These are phyloP conservation scores for Pyrgus malvae DNA, from an alignment of 2,888 invertebrate species.

Conservation along the genomic window DNA sequence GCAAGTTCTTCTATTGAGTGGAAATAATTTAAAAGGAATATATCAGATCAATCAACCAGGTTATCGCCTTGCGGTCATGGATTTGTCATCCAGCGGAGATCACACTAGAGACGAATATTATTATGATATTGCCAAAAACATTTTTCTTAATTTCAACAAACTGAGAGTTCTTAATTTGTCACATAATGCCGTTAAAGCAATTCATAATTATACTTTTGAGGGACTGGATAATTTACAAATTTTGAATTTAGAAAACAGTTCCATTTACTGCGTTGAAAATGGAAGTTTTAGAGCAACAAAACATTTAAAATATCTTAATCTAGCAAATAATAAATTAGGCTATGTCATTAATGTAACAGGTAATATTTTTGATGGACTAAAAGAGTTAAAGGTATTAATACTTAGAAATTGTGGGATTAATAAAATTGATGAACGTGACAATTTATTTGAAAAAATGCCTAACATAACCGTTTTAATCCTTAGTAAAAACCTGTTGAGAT, in stretches of 20 bases:
- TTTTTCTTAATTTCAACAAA: constrained; percentile 66
- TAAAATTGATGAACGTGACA: constrained; percentile 54
- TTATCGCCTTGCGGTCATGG: constrained; percentile 60
- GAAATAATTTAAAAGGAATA: constrained; percentile 72
- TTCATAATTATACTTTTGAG: constrained; percentile 69
- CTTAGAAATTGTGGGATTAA: constrained; percentile 73
- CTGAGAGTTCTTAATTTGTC: constrained; percentile 71
- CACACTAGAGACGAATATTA: constrained; percentile 57
- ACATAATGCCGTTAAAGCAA: constrained; percentile 70
- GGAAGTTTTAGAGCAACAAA: constrained; percentile 63
- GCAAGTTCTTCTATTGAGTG: constrained; percentile 66
- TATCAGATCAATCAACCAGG: constrained; percentile 66
- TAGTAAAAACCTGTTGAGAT: constrained; percentile 65
- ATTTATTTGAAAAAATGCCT: constrained; percentile 69
- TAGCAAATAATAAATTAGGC: constrained; percentile 74
- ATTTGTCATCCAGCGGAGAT: constrained; percentile 72
- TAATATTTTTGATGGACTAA: constrained; percentile 66
- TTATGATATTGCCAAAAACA: constrained; percentile 67
- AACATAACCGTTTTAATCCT: constrained; percentile 70
- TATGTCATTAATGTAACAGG: constrained; percentile 56
- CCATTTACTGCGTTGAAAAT: constrained; percentile 65
- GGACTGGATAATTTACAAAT: constrained; percentile 67
- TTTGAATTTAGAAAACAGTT: constrained; percentile 72
- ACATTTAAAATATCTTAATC: constrained; percentile 65
- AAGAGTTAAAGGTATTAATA: constrained; percentile 63